Base-by-base conservation (phyloP, 2,888 invertebrate genomes). In the Pecten maximus region DNA sequence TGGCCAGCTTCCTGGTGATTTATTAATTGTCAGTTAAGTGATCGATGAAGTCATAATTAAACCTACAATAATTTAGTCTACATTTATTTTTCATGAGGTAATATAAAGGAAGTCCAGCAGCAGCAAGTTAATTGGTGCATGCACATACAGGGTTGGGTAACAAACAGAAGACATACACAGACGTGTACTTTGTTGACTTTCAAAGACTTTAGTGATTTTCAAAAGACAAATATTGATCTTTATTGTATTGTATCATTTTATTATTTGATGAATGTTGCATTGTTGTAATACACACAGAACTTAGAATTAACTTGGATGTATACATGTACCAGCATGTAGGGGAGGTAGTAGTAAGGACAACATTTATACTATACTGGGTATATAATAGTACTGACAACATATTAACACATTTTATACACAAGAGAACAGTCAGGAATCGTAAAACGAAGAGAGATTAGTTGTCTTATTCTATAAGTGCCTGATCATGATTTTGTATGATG, bases 151-250 rank as follows among this genome's bases (percentile, higher is more conserved):
- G 19, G 50, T 54, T 16, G 12, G 12, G 44, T 44, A 54, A 2
- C 50, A 54, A 74, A 74, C 16, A 74, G n/a, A 74, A 74, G 12
- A 60, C n/a, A 23, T 60, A 3, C 60, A 60, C 60, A 23, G n/a
- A 35, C 74, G 10, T 74, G 74, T 23, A 15, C 19, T 8, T 23
- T 12, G 74, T 3, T 74, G 23, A 35, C 28, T 23, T 74, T 74
- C 2, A 23, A 12, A 74, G 74, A 28, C 28, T n/a, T 74, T 6
- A 54, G 35, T 74, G 0, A 74, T 74, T 74, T 74, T 74, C 74
- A 35, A 74, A 74, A 74, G 74, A 74, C 74, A 74, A 28, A 74
- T 74, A 74, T 74, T 74, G 74, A 74, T 74, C 10, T 74, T 15
- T 35, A 15, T 35, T 4, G 35, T 35, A 35, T 74, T 74, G 35